phyloP scores from a whole-genome alignment of 2,888 invertebrate species.

The Dinocampus coccinellae region DNA sequence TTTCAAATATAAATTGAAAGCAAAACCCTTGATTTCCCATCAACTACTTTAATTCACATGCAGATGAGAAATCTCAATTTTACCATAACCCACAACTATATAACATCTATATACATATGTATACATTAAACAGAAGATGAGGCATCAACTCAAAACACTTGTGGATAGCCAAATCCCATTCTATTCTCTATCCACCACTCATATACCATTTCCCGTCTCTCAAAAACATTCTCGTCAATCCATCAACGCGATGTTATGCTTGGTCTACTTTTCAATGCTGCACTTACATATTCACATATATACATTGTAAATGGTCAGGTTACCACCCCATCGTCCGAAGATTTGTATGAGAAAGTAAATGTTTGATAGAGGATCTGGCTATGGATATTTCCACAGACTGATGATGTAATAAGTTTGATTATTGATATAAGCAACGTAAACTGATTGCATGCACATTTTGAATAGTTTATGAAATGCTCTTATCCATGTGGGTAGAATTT shows the following conservation, averaged over 20 bases:
- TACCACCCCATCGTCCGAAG: conserved; percentile 46
- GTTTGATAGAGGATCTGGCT: conserved; percentile 47
- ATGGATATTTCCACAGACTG: conserved; percentile 36
- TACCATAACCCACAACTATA: neutral
- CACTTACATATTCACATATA: conserved; percentile 30
- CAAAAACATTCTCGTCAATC: conserved; percentile 25
- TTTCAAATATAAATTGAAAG: neutral
- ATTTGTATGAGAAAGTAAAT: conserved; percentile 45
- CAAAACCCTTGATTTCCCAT: neutral
- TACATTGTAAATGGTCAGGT: conserved; percentile 55
- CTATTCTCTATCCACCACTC: conserved; percentile 25
- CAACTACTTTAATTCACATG: neutral
- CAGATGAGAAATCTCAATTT: neutral
- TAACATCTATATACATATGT: neutral
- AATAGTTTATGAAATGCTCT: neutral
- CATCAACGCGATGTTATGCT: conserved; percentile 42
- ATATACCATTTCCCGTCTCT: neutral
- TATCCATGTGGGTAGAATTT: neutral
- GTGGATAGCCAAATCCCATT: conserved; percentile 11
- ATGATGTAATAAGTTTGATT: conserved; percentile 4
- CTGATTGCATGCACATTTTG: conserved; percentile 11
- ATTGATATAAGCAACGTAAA: neutral
- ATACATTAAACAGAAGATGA: neutral
- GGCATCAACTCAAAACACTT: conserved; percentile 2
- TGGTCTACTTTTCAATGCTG: conserved; percentile 66